A percentile compares a stretch with the other conserved stretches of the same genome.
Conservation (phyloP, 2,888 invertebrate genomes). For the Tachina fera region DNA sequence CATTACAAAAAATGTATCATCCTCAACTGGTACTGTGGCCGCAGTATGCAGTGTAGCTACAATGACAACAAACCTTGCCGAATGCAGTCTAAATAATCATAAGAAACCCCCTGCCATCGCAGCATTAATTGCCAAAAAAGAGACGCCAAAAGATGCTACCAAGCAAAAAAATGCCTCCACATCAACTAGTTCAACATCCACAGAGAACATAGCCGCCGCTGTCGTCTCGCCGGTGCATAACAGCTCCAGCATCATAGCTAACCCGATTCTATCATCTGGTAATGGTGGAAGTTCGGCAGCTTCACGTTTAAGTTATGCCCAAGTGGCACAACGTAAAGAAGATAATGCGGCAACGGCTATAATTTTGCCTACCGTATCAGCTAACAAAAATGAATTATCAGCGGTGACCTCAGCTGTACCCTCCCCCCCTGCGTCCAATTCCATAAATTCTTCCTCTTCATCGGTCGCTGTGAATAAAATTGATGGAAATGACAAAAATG, state of each 20-base stretch:
- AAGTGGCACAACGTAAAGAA: conserved; percentile 87
- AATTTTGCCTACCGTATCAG: conserved; percentile 67
- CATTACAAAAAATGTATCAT: conserved; percentile 59
- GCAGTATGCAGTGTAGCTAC: conserved; percentile 84
- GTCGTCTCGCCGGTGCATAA: conserved; percentile 57
- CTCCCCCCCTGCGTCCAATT: conserved; percentile 34
- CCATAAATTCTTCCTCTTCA: conserved; percentile 46
- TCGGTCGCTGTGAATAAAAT: conserved; percentile 60
- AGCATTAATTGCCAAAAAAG: conserved; percentile 77
- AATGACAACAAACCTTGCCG: conserved; percentile 83
- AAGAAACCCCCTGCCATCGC: conserved; percentile 77
- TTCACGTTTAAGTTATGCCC: conserved; percentile 86
- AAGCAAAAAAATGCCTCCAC: conserved; percentile 80
- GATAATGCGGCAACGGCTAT: conserved; percentile 61
- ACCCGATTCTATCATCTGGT: conserved; percentile 11
- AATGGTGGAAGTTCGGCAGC: conserved; percentile 75
- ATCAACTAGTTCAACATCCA: conserved; percentile 78
- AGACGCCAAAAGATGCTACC: conserved; percentile 78
- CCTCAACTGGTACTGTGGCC: conserved; percentile 42
- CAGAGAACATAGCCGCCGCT: conserved; percentile 75
- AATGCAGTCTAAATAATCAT: conserved; percentile 77
- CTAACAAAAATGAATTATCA: conserved; percentile 66
- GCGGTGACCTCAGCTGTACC: conserved; percentile 35
- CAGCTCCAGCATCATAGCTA: conserved; percentile 26
- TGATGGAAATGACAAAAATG: conserved; percentile 52